Base-by-base conservation (phyloP, 1,140 invertebrate genomes). In the Archivesica marissinica region DNA sequence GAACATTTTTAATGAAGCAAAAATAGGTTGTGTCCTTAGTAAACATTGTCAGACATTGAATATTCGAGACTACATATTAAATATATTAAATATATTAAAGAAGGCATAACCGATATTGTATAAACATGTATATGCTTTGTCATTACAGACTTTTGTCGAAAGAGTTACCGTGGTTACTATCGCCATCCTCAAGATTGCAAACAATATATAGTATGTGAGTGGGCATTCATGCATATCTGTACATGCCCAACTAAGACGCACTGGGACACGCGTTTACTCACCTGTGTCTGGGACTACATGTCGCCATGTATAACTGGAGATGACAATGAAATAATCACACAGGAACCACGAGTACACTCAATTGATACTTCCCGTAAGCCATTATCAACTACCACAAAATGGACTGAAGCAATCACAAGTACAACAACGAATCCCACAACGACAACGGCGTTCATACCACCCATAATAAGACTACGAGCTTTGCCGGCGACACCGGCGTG, bases 141-240 rank as follows among this genome's bases (percentile, higher is more conserved):
- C 17, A n/a, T 74, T 82, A 15, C 70, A 74, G 80, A 56, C 11
- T 74, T 74, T 59, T 83, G 80, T 25, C 50, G 54, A 1, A 20
- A 30, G 3, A 25, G 41, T 35, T 74, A 74, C 30, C 68, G 80
- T 41, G 80, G 80, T 23, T 83, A 83, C 20, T 83, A 39, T 23
- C 30, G 25, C 2, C 52, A 83, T 28, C 68, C 68, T 0, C n/a
- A 28, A 6, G 30, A 61, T 28, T 83, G 80, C 35, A 52, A 59
- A 23, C 33, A 83, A 54, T 83, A 72, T 23, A 74, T 83, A 23
- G 80, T 83, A 0, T 83, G 80, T 38, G 66, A 83, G 35, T 83
- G 80, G 80, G 70, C 68, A 28, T 44, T 61, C 38, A 52, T 39
- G 52, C 52, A 83, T 54, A 39, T 83, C 30, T 83, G 80, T 47